Conservation (phyloP, 2,113 vertebrate genomes). For the Pteruthius melanotis region DNA sequence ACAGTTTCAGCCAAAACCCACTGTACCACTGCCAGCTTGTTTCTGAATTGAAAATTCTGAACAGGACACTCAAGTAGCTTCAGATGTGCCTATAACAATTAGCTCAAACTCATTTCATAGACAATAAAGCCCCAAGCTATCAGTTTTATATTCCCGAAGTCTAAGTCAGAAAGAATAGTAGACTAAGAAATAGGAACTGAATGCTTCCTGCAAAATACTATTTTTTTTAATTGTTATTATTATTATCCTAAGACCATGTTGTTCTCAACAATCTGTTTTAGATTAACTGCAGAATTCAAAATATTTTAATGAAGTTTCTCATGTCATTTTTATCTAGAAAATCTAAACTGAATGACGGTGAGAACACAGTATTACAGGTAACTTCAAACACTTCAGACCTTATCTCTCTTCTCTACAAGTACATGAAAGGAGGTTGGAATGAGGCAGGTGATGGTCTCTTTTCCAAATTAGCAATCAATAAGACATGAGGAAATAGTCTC, state of each 20-base stretch:
- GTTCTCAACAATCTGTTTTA: not conserved
- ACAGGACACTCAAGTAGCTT: not conserved
- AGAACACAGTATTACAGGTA: not conserved
- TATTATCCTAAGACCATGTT: not conserved
- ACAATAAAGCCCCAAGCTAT: not conserved
- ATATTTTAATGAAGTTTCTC: not conserved
- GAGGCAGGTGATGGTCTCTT: not conserved
- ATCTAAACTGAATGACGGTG: not conserved
- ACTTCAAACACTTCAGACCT: not conserved
- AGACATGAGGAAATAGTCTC: not conserved
- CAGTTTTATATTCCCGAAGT: not conserved
- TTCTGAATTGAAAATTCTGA: not conserved
- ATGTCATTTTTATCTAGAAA: not conserved
- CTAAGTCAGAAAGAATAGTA: not conserved
- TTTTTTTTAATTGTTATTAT: not conserved
- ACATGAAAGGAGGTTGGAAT: not conserved
- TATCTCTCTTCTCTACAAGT: not conserved
- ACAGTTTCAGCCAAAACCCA: not conserved
- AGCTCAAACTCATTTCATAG: not conserved
- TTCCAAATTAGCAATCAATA: not conserved
- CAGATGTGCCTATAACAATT: not conserved
- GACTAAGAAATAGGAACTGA: not conserved
- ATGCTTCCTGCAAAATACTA: not conserved
- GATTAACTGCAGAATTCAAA: not conserved
- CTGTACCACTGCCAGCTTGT: not conserved